Percentiles rank a stretch among this genome's conserved stretches.
Conservation (phyloP, 2,888 invertebrate species). For the Tineola bisselliella region DNA sequence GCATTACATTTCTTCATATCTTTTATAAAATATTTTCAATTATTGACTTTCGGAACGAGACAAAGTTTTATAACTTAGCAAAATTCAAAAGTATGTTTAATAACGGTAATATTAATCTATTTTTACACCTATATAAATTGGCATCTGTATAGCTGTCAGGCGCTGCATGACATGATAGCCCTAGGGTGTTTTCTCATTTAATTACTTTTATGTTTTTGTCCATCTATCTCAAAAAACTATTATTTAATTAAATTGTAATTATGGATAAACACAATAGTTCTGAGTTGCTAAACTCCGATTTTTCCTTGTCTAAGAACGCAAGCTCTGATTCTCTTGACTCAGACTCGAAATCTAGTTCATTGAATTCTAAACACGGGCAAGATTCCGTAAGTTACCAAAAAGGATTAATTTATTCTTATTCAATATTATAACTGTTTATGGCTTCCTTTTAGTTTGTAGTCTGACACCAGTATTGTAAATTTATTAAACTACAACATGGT, state of each 20-base stretch:
- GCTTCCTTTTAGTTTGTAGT: conserved; percentile 33
- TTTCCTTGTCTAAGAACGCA: conserved; percentile 76
- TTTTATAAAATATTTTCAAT: too few relatives aligned
- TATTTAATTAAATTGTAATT: conserved; percentile 8
- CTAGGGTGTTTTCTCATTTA: neutral
- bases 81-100: too few relatives aligned
- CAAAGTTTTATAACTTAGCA: too few relatives aligned
- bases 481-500: conserved; percentile 26
- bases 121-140: neutral
- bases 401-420: conserved; percentile 56
- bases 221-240: neutral
- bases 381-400: conserved; percentile 76
- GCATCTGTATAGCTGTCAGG: neutral
- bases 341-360: conserved; percentile 86
- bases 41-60: too few relatives aligned
- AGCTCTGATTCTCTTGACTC: conserved; percentile 84
- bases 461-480: neutral
- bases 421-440: conserved; percentile 35
- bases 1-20: too few relatives aligned
- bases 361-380: conserved; percentile 84
- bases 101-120: too few relatives aligned
- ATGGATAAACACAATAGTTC: conserved; percentile 76
- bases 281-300: conserved; percentile 73
- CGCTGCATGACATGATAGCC: neutral
- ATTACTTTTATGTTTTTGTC: neutral